Evolutionary conservation across 2,797 vertebrate genomes (phyloP).

Genomic region (Mormyrops boulengeri): DNA sequence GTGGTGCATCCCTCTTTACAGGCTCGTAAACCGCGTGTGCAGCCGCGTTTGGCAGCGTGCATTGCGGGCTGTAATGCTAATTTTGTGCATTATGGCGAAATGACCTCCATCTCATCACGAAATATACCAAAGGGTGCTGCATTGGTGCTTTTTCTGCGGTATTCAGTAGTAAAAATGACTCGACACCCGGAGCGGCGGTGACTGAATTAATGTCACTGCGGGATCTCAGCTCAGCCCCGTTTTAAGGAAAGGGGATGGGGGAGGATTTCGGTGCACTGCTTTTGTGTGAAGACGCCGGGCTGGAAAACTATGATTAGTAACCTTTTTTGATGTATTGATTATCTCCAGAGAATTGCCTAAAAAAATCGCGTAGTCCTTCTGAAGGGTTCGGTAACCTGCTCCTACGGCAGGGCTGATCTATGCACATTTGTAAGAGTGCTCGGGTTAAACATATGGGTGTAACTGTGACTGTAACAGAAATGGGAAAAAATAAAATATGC

Average conservation of each 20-base stretch:
- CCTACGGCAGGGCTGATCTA: not conserved
- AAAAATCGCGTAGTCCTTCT: not conserved
- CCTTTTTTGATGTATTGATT: not conserved
- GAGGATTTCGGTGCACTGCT: slow-evolving; percentile 1
- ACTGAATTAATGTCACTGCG: slow-evolving; percentile 17
- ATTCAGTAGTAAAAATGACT: not conserved
- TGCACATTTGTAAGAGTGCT: not conserved
- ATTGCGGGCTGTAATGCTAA: not conserved
- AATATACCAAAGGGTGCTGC: not conserved
- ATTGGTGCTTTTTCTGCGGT: not conserved
- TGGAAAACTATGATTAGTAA: not conserved
- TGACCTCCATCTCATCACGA: not conserved
- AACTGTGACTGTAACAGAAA: not conserved
- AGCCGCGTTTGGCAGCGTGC: not conserved
- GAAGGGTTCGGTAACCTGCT: not conserved
- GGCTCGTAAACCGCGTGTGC: not conserved
- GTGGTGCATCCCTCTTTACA: not conserved
- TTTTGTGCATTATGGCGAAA: not conserved
- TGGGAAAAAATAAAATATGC: not conserved
- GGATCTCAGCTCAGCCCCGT: not conserved
- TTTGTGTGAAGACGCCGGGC: not conserved
- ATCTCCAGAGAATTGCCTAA: not conserved
- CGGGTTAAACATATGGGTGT: not conserved
- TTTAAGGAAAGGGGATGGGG: not conserved
- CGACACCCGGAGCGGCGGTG: not conserved